Conservation (phyloP, 1,140 invertebrate species). For the Maniola jurtina region DNA sequence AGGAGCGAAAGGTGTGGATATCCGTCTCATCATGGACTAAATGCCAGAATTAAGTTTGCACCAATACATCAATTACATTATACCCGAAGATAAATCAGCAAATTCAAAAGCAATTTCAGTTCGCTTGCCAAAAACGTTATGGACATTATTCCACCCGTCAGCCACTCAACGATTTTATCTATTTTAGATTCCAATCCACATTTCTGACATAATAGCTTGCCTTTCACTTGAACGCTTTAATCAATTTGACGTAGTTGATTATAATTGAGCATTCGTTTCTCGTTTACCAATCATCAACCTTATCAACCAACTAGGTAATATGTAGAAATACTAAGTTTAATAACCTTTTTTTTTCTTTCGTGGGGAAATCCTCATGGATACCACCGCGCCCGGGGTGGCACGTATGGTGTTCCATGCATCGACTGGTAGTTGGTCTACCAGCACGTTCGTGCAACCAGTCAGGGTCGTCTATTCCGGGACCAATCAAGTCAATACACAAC, state of each 20-base stretch:
- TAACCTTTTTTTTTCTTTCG: too few species aligned
- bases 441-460: too few species aligned
- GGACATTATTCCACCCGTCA: slow-evolving; percentile 17
- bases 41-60: neutral
- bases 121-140: slow-evolving; percentile 9
- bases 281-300: neutral
- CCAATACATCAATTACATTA: slow-evolving; percentile 1
- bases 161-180: slow-evolving; percentile 23
- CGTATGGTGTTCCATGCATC: too few species aligned
- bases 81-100: slow-evolving; percentile 1
- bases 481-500: too few species aligned
- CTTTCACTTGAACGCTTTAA: slow-evolving; percentile 34
- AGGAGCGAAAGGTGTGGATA: too few species aligned
- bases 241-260: slow-evolving; percentile 37
- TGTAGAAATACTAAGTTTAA: too few species aligned
- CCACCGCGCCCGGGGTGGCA: too few species aligned
- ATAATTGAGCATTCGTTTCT: slow-evolving; percentile 12
- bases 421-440: too few species aligned
- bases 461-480: too few species aligned
- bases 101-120: slow-evolving; percentile 9
- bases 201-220: slow-evolving; percentile 25
- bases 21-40: too few species aligned
- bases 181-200: slow-evolving; percentile 22
- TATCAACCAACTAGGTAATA: too few species aligned
- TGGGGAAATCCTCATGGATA: too few species aligned